These are phyloP conservation scores for Xiphydria camelus DNA, from an alignment of 2,888 invertebrate genomes.

Conservation along the genomic window DNA sequence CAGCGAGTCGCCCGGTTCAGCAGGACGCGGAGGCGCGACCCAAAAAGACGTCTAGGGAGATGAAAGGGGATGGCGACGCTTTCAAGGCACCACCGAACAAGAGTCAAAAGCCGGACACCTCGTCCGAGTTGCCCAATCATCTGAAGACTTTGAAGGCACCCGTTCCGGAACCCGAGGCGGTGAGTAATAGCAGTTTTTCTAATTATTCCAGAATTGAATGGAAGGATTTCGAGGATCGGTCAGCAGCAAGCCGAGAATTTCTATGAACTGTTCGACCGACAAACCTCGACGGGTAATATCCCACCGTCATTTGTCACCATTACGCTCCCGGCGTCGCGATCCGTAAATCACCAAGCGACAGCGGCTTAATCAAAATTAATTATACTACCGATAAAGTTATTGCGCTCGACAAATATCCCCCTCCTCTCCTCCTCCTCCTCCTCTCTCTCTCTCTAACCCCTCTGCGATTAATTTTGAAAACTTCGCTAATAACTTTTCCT, in stretches of 20 bases:
- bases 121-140: conserved; percentile 70
- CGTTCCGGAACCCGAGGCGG: conserved; percentile 46
- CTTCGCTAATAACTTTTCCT: too few relatives aligned
- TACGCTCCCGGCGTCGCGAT: background rate
- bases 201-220: too few relatives aligned
- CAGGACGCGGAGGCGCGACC: too few relatives aligned
- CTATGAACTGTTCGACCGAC: background rate
- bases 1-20: too few relatives aligned
- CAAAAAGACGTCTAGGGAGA: too few relatives aligned
- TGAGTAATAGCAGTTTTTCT: too few relatives aligned
- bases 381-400: conserved; percentile 2
- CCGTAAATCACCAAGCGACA: conserved; percentile 9
- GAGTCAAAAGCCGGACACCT: conserved; percentile 33
- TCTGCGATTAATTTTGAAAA: too few relatives aligned
- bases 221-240: background rate
- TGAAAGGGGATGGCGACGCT: too few relatives aligned
- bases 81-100: conserved; percentile 1
- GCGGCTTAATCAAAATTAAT: conserved; percentile 17
- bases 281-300: background rate
- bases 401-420: background rate
- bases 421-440: too few relatives aligned
- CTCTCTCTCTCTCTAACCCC: too few relatives aligned
- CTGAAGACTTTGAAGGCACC: conserved; percentile 70
- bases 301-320: background rate
- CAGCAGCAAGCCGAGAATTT: conserved; percentile 1